Evolutionary conservation across 2,888 invertebrate species (phyloP), one percentile per base, ranked within the genome.

Genomic region (Morpho achilles): DNA sequence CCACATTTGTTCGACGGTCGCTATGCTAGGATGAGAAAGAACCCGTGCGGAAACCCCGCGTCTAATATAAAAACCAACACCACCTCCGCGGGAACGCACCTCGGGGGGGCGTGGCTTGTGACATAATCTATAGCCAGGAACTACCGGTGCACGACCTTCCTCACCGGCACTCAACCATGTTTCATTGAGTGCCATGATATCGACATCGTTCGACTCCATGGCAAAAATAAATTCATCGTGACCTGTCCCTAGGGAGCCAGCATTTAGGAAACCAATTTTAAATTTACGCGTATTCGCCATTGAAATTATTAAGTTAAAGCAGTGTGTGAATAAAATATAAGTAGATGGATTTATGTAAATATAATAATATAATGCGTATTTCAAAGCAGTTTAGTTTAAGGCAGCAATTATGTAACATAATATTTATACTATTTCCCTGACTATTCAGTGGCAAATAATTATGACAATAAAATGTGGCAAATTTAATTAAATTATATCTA

Each of bases 1-100:
- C 56, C 56, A 56, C 56, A 51, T 56, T 39, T 56, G 50, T 2
- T 56, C 56, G 7, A 56, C 50, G 6, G 40, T 39, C 8, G 49
- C 4, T 5, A 32, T 45, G 5, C 6, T 8, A 7, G 49, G 32
- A 3, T 50, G 49, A 7, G 3, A 8, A 3, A 50, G 8, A 50
- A 32, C 32, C 8, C 39, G 23, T 3, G 22, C 49, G 10, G 42
- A 7, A 7, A 42, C 42, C 8, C 42, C 42, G 8, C 8, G 7
- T 8, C 42, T 42, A 8, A 42, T 42, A 42, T 42, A 42, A 42
- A 42, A 42, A 8, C 42, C 42, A 7, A 42, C 8, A 7, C 42
- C 42, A 42, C 42, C 42, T 7, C 42, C 42, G 7, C 8, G 7
- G 8, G 7, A 7, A 42, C 42, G 42, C 7, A 42, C 8, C 7